Conservation (phyloP, 2,797 vertebrate species). For the Halcyon smyrnensis region DNA sequence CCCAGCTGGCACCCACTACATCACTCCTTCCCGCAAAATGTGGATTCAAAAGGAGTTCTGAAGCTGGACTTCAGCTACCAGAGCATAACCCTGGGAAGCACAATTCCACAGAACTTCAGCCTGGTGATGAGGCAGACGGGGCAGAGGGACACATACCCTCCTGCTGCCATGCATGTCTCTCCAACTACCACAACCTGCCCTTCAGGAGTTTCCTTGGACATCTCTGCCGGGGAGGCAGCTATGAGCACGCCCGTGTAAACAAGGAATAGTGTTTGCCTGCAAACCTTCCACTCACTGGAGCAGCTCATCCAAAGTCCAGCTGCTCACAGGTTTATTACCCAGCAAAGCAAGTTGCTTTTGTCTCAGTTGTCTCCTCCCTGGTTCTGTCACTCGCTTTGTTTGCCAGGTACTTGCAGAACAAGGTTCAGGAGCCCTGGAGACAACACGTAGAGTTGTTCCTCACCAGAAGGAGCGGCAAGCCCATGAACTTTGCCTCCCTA, state of each 20-base stretch:
- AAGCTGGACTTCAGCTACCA: not conserved
- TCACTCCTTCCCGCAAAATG: not conserved
- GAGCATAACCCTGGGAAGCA: not conserved
- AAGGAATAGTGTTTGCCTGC: not conserved
- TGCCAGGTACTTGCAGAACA: not conserved
- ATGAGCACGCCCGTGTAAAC: accelerated
- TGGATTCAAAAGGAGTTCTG: not conserved
- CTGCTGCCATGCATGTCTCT: not conserved
- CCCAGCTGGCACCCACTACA: not conserved
- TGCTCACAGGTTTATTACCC: not conserved
- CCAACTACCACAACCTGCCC: not conserved
- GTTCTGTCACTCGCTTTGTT: not conserved
- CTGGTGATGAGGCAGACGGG: accelerated
- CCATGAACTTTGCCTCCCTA: constrained; percentile 54
- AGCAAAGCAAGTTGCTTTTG: not conserved
- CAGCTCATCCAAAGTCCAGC: constrained; percentile 59
- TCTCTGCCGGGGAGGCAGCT: not conserved
- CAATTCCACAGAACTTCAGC: not conserved
- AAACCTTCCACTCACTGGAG: not conserved
- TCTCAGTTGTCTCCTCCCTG: not conserved
- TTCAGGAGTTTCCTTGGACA: not conserved
- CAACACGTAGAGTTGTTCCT: not conserved
- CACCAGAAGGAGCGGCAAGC: not conserved
- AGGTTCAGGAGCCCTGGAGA: not conserved
- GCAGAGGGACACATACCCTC: not conserved